Percentiles rank a stretch among this genome's conserved stretches.
These are phyloP conservation scores for Mythimna albipuncta DNA, from an alignment of 2,888 invertebrate species.

Conservation along the genomic window DNA sequence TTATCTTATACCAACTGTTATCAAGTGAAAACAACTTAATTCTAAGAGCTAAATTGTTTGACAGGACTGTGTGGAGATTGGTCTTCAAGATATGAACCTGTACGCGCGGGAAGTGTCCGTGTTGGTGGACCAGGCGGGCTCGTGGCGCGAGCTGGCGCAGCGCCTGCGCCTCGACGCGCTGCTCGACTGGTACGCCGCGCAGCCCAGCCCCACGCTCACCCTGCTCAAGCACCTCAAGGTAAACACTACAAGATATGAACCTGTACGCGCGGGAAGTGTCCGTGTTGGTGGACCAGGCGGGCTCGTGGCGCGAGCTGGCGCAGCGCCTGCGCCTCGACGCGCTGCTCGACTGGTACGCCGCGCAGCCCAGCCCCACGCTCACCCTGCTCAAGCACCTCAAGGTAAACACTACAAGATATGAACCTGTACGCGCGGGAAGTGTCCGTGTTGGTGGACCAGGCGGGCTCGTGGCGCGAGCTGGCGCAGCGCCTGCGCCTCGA, in stretches of 20 bases:
- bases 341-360: conserved; percentile 85
- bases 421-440: conserved; percentile 81
- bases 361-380: conserved; percentile 87
- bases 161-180: conserved; percentile 88
- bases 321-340: conserved; percentile 87
- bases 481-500: conserved; percentile 89
- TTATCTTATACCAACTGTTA: not conserved
- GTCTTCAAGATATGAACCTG: conserved; percentile 63
- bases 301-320: conserved; percentile 91
- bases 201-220: conserved; percentile 88
- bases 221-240: conserved; percentile 91
- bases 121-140: conserved; percentile 89
- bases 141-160: conserved; percentile 91
- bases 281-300: conserved; percentile 87
- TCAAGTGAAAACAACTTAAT: not conserved
- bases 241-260: conserved; percentile 56
- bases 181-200: conserved; percentile 84
- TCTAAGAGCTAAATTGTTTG: not conserved
- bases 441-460: conserved; percentile 87
- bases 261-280: conserved; percentile 84
- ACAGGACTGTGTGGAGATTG: conserved; percentile 53
- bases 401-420: conserved; percentile 71
- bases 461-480: conserved; percentile 91
- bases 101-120: conserved; percentile 84
- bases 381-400: conserved; percentile 90